Percentiles rank a stretch among this genome's conserved stretches.
These are phyloP conservation scores for Telmatherina bonti DNA, from an alignment of 2,797 vertebrate species.

Conservation along the genomic window DNA sequence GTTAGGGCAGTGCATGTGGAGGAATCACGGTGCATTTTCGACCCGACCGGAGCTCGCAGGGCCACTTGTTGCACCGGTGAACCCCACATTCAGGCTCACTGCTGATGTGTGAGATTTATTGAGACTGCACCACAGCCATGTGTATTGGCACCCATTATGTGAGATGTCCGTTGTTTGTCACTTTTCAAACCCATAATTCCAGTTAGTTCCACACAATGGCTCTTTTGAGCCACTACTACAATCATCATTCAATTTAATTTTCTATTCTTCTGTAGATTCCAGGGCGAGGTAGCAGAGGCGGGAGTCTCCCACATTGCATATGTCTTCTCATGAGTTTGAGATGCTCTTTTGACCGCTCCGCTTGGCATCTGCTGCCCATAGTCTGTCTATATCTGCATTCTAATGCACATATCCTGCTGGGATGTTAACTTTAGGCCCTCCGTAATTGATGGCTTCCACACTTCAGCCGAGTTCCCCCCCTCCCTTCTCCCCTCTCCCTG, in stretches of 20 bases:
- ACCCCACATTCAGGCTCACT: constrained; percentile 23
- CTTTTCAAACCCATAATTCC: constrained; percentile 76
- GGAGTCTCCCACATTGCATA: constrained; percentile 78
- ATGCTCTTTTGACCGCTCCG: constrained; percentile 81
- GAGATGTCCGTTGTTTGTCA: constrained; percentile 80
- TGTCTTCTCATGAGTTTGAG: constrained; percentile 71
- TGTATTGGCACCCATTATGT: constrained; percentile 49
- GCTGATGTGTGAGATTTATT: constrained; percentile 64
- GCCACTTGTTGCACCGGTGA: constrained; percentile 70
- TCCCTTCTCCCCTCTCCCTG: constrained; percentile 65
- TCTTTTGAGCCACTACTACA: constrained; percentile 65
- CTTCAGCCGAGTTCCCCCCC: constrained; percentile 77
- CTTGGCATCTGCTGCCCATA: constrained; percentile 85
- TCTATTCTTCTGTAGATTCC: constrained; percentile 72
- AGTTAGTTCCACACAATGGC: constrained; percentile 69
- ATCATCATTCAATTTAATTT: constrained; percentile 79
- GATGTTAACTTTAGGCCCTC: constrained; percentile 84
- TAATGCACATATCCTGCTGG: constrained; percentile 83
- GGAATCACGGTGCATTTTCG: constrained; percentile 64
- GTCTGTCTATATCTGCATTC: constrained; percentile 84
- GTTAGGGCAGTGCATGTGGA: constrained; percentile 66
- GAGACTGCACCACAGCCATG: constrained; percentile 52
- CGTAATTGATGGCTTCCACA: constrained; percentile 88
- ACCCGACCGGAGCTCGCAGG: constrained; percentile 32
- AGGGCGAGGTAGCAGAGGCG: constrained; percentile 40